These are phyloP conservation scores for Mormyrus lacerda DNA, from an alignment of 2,113 vertebrate genomes.

Conservation along the genomic window DNA sequence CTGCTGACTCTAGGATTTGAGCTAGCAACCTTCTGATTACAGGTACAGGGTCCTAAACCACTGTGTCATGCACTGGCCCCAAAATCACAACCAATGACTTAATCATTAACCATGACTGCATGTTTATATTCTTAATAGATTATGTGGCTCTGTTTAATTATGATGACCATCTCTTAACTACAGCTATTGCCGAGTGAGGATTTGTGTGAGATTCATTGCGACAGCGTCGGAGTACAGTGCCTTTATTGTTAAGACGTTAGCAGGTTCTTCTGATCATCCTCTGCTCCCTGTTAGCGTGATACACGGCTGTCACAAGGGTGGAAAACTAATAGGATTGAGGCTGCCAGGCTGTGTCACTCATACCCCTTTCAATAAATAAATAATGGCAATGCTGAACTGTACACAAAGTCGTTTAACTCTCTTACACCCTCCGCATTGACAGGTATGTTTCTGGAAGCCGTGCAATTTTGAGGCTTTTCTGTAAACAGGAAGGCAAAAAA, in stretches of 20 bases:
- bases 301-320: slow-evolving; percentile 67
- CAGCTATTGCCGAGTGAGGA: neutral
- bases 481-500: slow-evolving; percentile 9
- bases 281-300: slow-evolving; percentile 64
- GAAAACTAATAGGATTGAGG: slow-evolving; percentile 70
- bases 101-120: neutral
- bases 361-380: slow-evolving; percentile 70
- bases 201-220: neutral
- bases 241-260: neutral
- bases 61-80: neutral
- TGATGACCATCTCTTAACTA: neutral
- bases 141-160: neutral
- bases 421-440: slow-evolving; percentile 54
- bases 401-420: slow-evolving; percentile 63
- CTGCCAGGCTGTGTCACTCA: slow-evolving; percentile 67
- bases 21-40: neutral
- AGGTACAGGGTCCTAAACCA: neutral
- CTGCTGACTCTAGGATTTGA: neutral
- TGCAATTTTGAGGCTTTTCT: slow-evolving; percentile 14
- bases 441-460: slow-evolving; percentile 52
- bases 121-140: neutral
- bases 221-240: neutral
- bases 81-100: neutral
- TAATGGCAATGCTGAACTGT: slow-evolving; percentile 58
- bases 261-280: slow-evolving; percentile 47